Base-by-base conservation (phyloP, 2,797 vertebrate genomes). In the Siniperca undulata region DNA sequence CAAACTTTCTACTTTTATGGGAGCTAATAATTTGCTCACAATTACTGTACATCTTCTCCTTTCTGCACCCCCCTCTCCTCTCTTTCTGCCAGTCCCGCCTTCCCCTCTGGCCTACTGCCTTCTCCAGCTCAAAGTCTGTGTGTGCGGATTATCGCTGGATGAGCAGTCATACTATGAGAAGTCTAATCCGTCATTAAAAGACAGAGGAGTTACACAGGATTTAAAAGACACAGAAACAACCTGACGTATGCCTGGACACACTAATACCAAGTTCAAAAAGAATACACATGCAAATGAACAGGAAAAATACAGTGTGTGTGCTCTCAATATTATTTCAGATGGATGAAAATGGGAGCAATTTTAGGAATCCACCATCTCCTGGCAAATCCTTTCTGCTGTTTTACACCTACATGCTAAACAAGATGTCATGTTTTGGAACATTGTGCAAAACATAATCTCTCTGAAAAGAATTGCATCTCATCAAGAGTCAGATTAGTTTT, bases 151-250 rank as follows among this genome's bases (percentile, higher is more conserved):
- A 93, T 91, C 34, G 42, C 87, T 86, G 93, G 90, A 89, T 94
- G 92, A 93, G 91, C 88, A 90, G 89, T 91, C 88, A 70, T 84
- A 92, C 87, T 81, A 88, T 91, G 87, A 93, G 89, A 92, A 87
- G 86, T 82, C 85, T 94, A 94, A 93, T 93, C 91, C 90, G 16
- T 89, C 90, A 92, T 92, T 91, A 93, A 81, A 80, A 89, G 80
- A 93, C 82, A 86, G 88, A 89, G 77, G 84, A 87, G 86, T 82
- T 92, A 87, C 88, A 88, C 72, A 48, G 88, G 86, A 83, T 91
- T 93, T 90, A 65, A 77, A 84, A 80, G 79, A 85, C 82, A 86
- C 66, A 56, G 68, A 78, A 27, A 83, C 24, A 14, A 81, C 71
- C 67, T 80, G 83, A 80, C 40, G 27, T 81, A 55, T 46, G 65